phyloP scores from a whole-genome alignment of 2,888 invertebrate genomes.

The Agrotis segetum region DNA sequence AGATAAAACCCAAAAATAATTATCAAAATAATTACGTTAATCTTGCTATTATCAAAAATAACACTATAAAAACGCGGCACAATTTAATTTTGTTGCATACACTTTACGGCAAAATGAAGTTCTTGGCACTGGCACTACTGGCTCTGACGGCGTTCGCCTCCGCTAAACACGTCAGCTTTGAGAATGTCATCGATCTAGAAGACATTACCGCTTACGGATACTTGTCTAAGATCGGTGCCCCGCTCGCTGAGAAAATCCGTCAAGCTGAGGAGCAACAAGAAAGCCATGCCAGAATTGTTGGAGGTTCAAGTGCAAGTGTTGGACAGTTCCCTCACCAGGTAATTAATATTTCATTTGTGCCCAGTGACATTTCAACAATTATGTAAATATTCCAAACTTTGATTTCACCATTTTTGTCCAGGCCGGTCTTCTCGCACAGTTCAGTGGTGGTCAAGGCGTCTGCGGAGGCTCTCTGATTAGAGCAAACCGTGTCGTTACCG shows the following conservation, averaged over 20 bases:
- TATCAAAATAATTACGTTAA: constrained; percentile 7
- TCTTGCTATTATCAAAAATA: neutral
- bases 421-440: constrained; percentile 55
- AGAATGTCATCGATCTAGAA: constrained; percentile 43
- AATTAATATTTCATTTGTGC: neutral
- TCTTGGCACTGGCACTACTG: constrained; percentile 45
- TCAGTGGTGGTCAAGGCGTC: constrained; percentile 62
- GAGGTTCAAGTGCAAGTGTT: constrained; percentile 50
- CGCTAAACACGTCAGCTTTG: constrained; percentile 36
- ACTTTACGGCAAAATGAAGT: constrained; percentile 37
- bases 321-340: constrained; percentile 69
- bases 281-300: constrained; percentile 60
- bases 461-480: constrained; percentile 77
- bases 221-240: constrained; percentile 59
- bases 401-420: constrained; percentile 14
- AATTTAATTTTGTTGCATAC: neutral
- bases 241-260: constrained; percentile 60
- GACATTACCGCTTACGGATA: constrained; percentile 64
- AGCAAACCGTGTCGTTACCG: constrained; percentile 71
- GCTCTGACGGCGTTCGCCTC: constrained; percentile 53
- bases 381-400: neutral
- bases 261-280: constrained; percentile 47
- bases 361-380: neutral
- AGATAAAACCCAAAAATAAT: neutral
- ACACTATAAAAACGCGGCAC: constrained; percentile 9